A percentile compares a stretch with the other conserved stretches of the same genome.
These are phyloP conservation scores for Napeogenes inachia DNA, from an alignment of 2,888 invertebrate species.

Conservation along the genomic window DNA sequence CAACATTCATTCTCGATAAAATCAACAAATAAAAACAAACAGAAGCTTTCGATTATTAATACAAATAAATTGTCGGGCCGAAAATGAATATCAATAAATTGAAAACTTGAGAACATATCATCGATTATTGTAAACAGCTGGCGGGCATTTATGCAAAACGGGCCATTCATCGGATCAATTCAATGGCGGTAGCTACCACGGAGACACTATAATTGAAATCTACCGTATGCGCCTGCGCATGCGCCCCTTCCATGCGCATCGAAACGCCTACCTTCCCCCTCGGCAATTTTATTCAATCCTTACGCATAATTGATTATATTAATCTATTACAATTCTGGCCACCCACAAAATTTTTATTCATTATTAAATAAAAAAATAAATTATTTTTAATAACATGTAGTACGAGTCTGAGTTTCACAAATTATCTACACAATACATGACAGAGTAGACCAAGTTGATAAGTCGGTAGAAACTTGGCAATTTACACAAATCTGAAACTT, in stretches of 20 bases:
- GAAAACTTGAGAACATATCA: constrained; percentile 74
- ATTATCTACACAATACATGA: constrained; percentile 20
- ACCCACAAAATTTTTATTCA: constrained; percentile 1
- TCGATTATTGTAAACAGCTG: constrained; percentile 75
- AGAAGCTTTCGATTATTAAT: constrained; percentile 69
- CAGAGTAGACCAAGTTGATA: constrained; percentile 20
- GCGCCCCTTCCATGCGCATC: constrained; percentile 9
- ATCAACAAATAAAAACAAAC: constrained; percentile 61
- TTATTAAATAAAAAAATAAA: background rate
- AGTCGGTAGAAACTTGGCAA: constrained; percentile 49
- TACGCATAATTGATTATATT: constrained; percentile 12
- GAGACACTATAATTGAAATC: constrained; percentile 56
- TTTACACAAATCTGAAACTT: constrained; percentile 60
- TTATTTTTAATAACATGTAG: background rate
- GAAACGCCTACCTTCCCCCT: constrained; percentile 19
- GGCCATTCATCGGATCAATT: constrained; percentile 63
- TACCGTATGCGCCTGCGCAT: constrained; percentile 28
- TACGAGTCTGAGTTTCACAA: constrained; percentile 10
- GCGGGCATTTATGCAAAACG: constrained; percentile 74
- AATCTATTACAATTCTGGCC: constrained; percentile 4
- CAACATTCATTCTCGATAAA: constrained; percentile 46
- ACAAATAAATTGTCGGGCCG: constrained; percentile 70
- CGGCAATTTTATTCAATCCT: constrained; percentile 15
- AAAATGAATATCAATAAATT: constrained; percentile 73
- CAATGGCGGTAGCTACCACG: constrained; percentile 67